Evolutionary conservation across 2,113 vertebrate species (phyloP).

Genomic region (Nyctereutes procyonoides): DNA sequence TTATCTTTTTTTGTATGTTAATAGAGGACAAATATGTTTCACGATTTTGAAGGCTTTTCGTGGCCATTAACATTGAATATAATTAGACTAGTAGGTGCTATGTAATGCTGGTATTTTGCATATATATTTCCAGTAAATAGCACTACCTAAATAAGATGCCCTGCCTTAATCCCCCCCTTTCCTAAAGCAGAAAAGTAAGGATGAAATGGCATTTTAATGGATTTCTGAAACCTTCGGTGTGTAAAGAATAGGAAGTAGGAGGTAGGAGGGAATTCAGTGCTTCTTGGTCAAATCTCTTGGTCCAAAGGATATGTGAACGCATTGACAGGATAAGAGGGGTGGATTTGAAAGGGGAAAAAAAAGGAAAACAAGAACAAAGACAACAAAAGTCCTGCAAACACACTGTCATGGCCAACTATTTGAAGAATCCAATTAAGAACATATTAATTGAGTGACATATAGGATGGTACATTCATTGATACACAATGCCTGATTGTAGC

Average conservation of each 20-base stretch:
- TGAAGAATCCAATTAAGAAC: neutral
- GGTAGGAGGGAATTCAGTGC: slow-evolving; percentile 68
- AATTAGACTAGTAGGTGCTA: neutral
- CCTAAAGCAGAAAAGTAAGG: slow-evolving; percentile 20
- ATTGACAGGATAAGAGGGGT: slow-evolving; percentile 38
- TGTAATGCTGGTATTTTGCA: neutral
- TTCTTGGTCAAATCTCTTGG: slow-evolving; percentile 57
- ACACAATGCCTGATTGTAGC: neutral
- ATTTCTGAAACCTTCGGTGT: slow-evolving; percentile 83
- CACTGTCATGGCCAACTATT: slow-evolving; percentile 15
- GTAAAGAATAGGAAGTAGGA: slow-evolving; percentile 75
- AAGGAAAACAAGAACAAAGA: slow-evolving; percentile 56
- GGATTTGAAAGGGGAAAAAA: neutral
- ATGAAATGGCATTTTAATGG: slow-evolving; percentile 80
- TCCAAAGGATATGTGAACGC: slow-evolving; percentile 70
- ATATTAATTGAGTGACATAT: too few relatives aligned
- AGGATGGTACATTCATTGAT: neutral
- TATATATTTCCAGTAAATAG: neutral
- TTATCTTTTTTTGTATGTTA: neutral
- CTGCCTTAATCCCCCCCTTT: neutral
- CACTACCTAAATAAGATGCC: neutral
- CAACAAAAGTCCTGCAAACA: slow-evolving; percentile 8
- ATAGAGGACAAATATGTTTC: neutral
- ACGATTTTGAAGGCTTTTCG: slow-evolving; percentile 31
- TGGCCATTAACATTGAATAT: neutral